Evolutionary conservation across 2,888 invertebrate genomes (phyloP).

Genomic region (Dryococelus australis): DNA sequence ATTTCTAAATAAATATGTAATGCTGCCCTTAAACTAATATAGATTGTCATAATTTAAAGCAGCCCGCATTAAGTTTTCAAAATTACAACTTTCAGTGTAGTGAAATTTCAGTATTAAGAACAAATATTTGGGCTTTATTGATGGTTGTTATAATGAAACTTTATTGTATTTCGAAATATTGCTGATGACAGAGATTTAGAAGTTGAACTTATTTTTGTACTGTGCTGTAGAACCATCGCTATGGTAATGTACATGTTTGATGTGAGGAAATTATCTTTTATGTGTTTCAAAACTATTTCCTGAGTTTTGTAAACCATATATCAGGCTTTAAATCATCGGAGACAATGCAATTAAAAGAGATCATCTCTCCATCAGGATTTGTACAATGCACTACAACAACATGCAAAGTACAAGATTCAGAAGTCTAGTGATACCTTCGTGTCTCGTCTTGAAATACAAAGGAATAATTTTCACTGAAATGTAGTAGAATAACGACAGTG

Average conservation of each 20-base stretch:
- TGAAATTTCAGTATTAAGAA: too few relatives aligned
- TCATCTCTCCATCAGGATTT: background rate
- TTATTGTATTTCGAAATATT: background rate
- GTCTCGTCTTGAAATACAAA: background rate
- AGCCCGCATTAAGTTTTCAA: too few relatives aligned
- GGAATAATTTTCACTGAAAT: background rate
- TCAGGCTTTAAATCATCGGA: background rate
- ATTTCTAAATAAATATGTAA: too few relatives aligned
- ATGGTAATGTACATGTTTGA: background rate
- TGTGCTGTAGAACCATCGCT: background rate
- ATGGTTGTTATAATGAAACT: too few relatives aligned
- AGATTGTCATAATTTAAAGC: too few relatives aligned
- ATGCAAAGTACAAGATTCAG: background rate
- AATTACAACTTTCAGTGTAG: too few relatives aligned
- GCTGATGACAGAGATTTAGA: too few relatives aligned
- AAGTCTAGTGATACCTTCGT: constrained; percentile 6
- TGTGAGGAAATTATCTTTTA: background rate
- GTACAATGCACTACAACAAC: background rate
- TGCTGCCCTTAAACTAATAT: too few relatives aligned
- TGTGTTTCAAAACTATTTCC: background rate
- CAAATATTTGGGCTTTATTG: too few relatives aligned
- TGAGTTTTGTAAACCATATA: background rate
- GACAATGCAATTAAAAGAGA: background rate
- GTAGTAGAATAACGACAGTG: background rate
- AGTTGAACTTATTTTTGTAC: constrained; percentile 7